These are phyloP conservation scores for Gadus macrocephalus DNA, from an alignment of 2,113 vertebrate species.

Conservation along the genomic window DNA sequence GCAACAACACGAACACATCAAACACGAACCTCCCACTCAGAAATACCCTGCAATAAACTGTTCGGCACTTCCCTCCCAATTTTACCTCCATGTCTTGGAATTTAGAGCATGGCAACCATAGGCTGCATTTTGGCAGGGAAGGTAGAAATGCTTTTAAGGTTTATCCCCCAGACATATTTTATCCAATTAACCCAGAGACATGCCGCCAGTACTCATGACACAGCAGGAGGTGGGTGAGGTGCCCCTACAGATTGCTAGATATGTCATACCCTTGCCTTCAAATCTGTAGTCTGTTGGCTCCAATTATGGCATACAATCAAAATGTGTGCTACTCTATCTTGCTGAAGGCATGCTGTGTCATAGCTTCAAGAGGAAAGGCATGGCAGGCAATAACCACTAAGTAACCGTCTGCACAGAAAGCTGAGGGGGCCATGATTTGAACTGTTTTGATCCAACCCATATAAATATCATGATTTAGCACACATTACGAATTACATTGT, in stretches of 20 bases:
- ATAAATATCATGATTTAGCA: too few relatives aligned
- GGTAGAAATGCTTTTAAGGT: constrained; percentile 1
- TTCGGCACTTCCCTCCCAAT: background rate
- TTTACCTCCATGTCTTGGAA: background rate
- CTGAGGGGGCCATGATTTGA: too few relatives aligned
- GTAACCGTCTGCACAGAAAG: too few relatives aligned
- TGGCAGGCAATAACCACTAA: too few relatives aligned
- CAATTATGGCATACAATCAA: background rate
- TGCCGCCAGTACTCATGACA: background rate
- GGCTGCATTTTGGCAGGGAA: background rate
- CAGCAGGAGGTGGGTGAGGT: background rate
- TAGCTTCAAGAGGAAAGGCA: too few relatives aligned
- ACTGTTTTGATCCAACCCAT: too few relatives aligned
- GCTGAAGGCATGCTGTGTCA: background rate
- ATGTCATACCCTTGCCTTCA: background rate
- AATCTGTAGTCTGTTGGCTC: background rate
- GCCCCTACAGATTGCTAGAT: background rate
- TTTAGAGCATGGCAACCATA: constrained; percentile 3
- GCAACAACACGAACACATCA: background rate
- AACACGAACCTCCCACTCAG: constrained; percentile 14
- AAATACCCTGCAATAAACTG: constrained; percentile 18
- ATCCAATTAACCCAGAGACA: background rate
- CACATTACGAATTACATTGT: too few relatives aligned
- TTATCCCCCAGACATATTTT: background rate
- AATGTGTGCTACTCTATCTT: background rate